Percentiles rank a stretch among this genome's conserved stretches.
Evolutionary conservation across 1,140 invertebrate genomes (phyloP).

Genomic region (Brachionus rotundiformis): DNA sequence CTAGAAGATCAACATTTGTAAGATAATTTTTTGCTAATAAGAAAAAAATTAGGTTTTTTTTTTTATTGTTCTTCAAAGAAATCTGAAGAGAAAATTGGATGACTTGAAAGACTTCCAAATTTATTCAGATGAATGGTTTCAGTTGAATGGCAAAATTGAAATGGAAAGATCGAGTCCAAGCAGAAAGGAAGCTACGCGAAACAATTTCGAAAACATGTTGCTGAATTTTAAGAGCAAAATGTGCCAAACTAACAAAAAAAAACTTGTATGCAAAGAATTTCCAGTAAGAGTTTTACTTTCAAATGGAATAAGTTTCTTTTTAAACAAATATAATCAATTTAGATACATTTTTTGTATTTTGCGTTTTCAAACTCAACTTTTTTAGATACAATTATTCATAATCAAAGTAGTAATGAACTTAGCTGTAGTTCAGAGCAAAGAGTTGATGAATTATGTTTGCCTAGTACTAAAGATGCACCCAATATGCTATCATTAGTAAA

Average conservation of each 20-base stretch:
- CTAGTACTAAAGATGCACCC: neutral
- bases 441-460: neutral
- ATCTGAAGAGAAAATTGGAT: conserved; percentile 37
- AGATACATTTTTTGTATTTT: neutral
- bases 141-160: conserved; percentile 39
- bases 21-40: too few species aligned
- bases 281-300: neutral
- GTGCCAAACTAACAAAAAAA: neutral
- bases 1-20: conserved; percentile 41
- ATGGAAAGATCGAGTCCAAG: conserved; percentile 28
- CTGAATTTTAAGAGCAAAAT: neutral
- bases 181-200: neutral
- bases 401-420: neutral
- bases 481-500: neutral
- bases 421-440: neutral
- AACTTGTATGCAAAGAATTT: neutral
- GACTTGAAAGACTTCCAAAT: conserved; percentile 40
- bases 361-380: neutral
- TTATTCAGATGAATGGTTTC: conserved; percentile 51
- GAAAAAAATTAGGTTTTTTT: too few species aligned
- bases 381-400: neutral
- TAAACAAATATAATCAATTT: too few species aligned
- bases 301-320: too few species aligned
- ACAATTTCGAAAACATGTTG: neutral
- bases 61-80: conserved; percentile 5